Percentiles rank a stretch among this genome's conserved stretches.
Conservation (phyloP, 2,797 vertebrate genomes). For the Sebastes dallii region DNA sequence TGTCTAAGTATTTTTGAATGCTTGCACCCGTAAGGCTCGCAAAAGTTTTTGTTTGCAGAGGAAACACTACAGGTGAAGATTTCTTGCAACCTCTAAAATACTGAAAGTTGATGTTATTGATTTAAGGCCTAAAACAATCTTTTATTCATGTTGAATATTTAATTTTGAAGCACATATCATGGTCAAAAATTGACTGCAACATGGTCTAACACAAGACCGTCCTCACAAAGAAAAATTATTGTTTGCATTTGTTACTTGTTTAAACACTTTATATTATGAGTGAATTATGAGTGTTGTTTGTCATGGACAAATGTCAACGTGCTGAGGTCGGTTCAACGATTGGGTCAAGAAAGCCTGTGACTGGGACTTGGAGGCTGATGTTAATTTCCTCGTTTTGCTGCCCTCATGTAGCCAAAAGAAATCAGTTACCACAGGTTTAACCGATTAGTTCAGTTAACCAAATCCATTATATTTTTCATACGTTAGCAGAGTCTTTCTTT, state of each 20-base stretch:
- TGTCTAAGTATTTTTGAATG: background rate
- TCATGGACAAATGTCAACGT: background rate
- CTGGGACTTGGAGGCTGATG: background rate
- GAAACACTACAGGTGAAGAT: background rate
- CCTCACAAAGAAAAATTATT: background rate
- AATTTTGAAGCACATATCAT: no score
- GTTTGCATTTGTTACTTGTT: background rate
- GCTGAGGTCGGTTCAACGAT: background rate
- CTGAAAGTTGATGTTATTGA: background rate
- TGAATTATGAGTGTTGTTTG: background rate
- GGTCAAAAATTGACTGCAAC: no score
- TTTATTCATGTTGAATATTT: background rate
- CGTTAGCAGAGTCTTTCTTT: background rate
- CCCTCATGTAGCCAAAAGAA: background rate
- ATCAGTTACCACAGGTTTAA: no score
- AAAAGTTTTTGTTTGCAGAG: background rate
- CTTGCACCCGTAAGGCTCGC: background rate
- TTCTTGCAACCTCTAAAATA: background rate
- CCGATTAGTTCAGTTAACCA: no score
- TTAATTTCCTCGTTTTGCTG: background rate
- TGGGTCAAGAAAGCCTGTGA: background rate
- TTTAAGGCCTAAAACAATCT: background rate
- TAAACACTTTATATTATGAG: background rate
- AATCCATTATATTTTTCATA: background rate
- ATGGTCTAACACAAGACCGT: background rate